Evolutionary conservation across 2,888 invertebrate species (phyloP).

Genomic region (Fissipunctia ypsillon): DNA sequence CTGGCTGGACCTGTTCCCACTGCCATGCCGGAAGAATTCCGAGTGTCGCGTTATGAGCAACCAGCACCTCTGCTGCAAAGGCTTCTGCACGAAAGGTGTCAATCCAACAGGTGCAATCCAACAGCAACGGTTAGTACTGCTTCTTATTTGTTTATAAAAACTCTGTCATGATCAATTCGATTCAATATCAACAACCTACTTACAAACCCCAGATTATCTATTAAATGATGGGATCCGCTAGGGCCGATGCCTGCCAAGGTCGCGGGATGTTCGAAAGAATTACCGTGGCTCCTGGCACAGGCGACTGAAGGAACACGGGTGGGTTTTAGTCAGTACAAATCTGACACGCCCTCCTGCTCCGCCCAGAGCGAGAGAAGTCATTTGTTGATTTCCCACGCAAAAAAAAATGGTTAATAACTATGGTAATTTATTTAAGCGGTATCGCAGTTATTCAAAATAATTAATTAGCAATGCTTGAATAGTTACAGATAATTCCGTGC

Average conservation of each 20-base stretch:
- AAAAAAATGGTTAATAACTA: too few species aligned
- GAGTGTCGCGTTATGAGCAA: slow-evolving; percentile 90
- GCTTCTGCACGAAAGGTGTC: slow-evolving; percentile 88
- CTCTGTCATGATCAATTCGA: neutral
- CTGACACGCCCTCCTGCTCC: too few species aligned
- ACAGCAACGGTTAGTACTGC: slow-evolving; percentile 75
- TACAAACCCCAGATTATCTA: too few species aligned
- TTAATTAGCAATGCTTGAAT: neutral
- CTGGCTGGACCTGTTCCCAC: slow-evolving; percentile 89
- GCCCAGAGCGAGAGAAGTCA: too few species aligned
- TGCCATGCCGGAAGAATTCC: slow-evolving; percentile 88
- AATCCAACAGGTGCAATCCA: slow-evolving; percentile 73
- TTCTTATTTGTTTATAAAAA: neutral
- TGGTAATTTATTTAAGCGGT: neutral
- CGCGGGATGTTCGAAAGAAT: too few species aligned
- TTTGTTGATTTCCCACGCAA: too few species aligned
- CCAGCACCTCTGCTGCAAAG: slow-evolving; percentile 90
- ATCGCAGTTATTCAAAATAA: neutral
- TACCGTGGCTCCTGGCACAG: too few species aligned
- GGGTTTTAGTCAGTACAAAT: too few species aligned
- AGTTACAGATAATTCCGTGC: neutral
- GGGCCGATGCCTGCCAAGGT: too few species aligned
- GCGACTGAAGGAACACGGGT: too few species aligned
- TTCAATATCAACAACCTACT: neutral
- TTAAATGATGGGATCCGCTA: too few species aligned